Percentiles rank a stretch among this genome's conserved stretches.
phyloP scores from a whole-genome alignment of 1,140 invertebrate genomes.

The Leptopilina boulardi region DNA sequence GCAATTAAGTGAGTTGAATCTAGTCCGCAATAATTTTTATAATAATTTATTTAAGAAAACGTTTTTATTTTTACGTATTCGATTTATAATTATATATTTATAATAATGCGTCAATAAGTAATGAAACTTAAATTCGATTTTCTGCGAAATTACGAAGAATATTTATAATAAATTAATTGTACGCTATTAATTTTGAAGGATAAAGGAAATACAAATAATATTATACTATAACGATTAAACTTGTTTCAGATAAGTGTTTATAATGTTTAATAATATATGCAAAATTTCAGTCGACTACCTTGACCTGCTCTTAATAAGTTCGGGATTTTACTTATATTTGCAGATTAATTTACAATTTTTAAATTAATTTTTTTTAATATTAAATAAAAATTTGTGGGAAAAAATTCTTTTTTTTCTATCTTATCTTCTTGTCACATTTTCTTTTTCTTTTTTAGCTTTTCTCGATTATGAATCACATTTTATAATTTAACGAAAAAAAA shows the following conservation, averaged over 20 bases:
- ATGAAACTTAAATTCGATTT: too few relatives aligned
- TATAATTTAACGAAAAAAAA: background rate
- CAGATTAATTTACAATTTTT: too few relatives aligned
- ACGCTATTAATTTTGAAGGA: background rate
- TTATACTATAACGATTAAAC: background rate
- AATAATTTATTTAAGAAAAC: background rate
- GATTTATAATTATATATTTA: too few relatives aligned
- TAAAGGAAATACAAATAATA: background rate
- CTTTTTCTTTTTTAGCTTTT: background rate
- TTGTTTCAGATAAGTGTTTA: background rate
- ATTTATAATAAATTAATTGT: too few relatives aligned
- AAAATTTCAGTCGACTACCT: background rate
- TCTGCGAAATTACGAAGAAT: too few relatives aligned
- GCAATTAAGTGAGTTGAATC: constrained; percentile 8
- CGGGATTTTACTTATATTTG: background rate
- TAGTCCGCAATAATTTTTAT: constrained; percentile 38
- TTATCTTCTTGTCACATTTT: background rate
- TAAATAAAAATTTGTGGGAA: too few relatives aligned
- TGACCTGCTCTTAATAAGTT: background rate
- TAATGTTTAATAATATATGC: background rate
- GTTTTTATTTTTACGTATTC: background rate
- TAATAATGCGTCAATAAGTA: too few relatives aligned
- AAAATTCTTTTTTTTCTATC: too few relatives aligned
- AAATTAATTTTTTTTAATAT: too few relatives aligned
- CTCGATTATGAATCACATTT: background rate